A percentile compares a stretch with the other conserved stretches of the same genome.
These are phyloP conservation scores for Listrodromus nycthemerus DNA, from an alignment of 2,888 invertebrate genomes.

Conservation along the genomic window DNA sequence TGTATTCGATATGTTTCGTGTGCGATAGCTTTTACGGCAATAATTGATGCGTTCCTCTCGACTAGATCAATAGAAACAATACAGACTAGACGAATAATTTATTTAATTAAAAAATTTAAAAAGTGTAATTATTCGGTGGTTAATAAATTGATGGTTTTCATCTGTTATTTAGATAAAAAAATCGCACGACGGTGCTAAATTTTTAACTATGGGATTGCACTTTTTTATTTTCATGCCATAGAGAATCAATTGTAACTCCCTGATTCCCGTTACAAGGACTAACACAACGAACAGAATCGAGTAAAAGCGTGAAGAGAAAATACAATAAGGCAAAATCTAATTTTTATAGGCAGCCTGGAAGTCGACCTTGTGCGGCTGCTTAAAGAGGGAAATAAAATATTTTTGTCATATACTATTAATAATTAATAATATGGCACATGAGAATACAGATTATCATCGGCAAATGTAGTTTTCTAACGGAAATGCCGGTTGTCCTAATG, in stretches of 20 bases:
- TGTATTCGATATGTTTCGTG: conserved; percentile 11
- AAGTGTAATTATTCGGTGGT: background rate
- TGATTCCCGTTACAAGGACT: background rate
- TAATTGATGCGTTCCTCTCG: conserved; percentile 30
- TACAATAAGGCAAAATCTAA: conserved; percentile 8
- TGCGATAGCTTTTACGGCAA: conserved; percentile 14
- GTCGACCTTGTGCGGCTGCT: conserved; percentile 48
- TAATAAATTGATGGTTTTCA: background rate
- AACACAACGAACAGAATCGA: background rate
- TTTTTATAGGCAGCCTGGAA: conserved; percentile 39
- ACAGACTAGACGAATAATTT: background rate
- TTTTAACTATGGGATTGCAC: background rate
- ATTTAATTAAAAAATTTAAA: background rate
- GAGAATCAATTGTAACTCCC: background rate
- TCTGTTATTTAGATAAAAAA: background rate
- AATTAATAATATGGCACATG: conserved; percentile 54
- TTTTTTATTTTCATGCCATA: background rate
- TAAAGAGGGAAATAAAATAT: conserved; percentile 9
- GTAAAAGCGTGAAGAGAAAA: conserved; percentile 16
- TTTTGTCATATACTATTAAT: conserved; percentile 38
- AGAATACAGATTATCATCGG: conserved; percentile 51
- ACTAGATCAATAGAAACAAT: conserved; percentile 4
- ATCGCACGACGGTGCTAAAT: background rate
- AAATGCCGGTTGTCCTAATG: conserved; percentile 25
- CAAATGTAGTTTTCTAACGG: conserved; percentile 3